These are phyloP conservation scores for Syngnathoides biaculeatus DNA, from an alignment of 2,113 vertebrate genomes.

Conservation along the genomic window DNA sequence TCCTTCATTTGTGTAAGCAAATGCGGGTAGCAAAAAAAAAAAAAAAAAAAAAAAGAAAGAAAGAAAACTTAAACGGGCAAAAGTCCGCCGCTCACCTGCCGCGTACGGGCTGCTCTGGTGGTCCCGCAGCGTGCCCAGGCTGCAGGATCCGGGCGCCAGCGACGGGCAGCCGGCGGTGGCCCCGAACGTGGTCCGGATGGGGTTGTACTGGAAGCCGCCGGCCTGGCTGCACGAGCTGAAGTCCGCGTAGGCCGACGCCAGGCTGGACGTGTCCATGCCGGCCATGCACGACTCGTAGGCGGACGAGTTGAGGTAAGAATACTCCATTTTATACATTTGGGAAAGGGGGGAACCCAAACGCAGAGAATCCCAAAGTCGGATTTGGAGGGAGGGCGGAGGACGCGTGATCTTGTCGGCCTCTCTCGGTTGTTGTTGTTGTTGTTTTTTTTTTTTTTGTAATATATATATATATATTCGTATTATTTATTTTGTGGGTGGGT, in stretches of 20 bases:
- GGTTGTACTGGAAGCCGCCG: constrained; percentile 99
- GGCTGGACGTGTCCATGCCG: constrained; percentile 98
- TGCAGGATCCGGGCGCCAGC: constrained; percentile 98
- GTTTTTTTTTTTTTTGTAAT: background rate
- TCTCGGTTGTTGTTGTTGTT: constrained; percentile 3
- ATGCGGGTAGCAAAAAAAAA: no score
- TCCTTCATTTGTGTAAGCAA: constrained; percentile 99
- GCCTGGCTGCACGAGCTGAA: constrained; percentile 99
- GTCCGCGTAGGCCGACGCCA: constrained; percentile 99
- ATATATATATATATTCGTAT: no score
- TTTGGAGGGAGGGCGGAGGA: constrained; percentile 44
- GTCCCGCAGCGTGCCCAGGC: constrained; percentile 95
- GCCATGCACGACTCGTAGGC: constrained; percentile 99
- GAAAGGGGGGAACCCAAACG: constrained; percentile 60
- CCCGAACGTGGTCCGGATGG: constrained; percentile 99
- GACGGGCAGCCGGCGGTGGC: constrained; percentile 97
- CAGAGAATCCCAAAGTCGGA: constrained; percentile 42
- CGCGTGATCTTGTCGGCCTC: constrained; percentile 59
- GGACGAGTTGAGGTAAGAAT: constrained; percentile 99
- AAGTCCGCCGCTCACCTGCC: constrained; percentile 99
- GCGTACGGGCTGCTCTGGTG: constrained; percentile 99
- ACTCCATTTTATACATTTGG: constrained; percentile 99
- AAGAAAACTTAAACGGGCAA: no score
- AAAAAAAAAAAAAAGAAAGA: no score
- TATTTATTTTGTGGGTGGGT: constrained; percentile 73